Evolutionary conservation across 2,888 invertebrate species (phyloP).

Genomic region (Alloscopus bannaensis): DNA sequence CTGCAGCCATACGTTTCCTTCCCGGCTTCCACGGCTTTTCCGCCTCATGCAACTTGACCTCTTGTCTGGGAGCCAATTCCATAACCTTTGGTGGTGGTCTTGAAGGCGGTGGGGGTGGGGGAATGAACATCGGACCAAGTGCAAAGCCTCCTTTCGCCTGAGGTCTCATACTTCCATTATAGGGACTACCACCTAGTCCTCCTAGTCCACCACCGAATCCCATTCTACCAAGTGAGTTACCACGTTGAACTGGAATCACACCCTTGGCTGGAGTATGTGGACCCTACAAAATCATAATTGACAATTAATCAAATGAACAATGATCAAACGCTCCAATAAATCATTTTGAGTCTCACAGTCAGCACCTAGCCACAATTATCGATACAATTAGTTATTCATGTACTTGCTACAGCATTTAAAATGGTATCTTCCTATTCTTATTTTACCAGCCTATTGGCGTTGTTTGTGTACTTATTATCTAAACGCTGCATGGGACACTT

Average conservation of each 20-base stretch:
- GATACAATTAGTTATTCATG: too few species aligned
- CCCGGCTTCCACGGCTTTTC: slow-evolving; percentile 95
- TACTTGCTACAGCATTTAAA: too few species aligned
- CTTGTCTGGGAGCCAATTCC: slow-evolving; percentile 78
- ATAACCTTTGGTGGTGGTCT: slow-evolving; percentile 72
- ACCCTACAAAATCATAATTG: slow-evolving; percentile 25
- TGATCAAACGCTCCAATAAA: too few species aligned
- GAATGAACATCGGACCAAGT: slow-evolving; percentile 67
- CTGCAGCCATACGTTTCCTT: slow-evolving; percentile 29
- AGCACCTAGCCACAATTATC: too few species aligned
- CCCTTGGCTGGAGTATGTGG: slow-evolving; percentile 43
- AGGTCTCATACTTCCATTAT: slow-evolving; percentile 43
- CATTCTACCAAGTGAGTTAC: slow-evolving; percentile 37
- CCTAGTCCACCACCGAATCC: slow-evolving; percentile 42
- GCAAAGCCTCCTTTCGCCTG: slow-evolving; percentile 60
- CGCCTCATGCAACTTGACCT: slow-evolving; percentile 88
- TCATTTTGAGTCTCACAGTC: too few species aligned
- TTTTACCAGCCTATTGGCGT: too few species aligned
- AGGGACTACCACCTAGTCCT: slow-evolving; percentile 49
- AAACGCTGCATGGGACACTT: too few species aligned
- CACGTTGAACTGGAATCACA: slow-evolving; percentile 45
- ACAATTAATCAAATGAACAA: not conserved
- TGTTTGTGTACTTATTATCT: too few species aligned
- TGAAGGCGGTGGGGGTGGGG: slow-evolving; percentile 66
- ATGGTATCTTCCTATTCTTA: too few species aligned